phyloP scores from a whole-genome alignment of 2,797 vertebrate genomes.

The Lagodon rhomboides region DNA sequence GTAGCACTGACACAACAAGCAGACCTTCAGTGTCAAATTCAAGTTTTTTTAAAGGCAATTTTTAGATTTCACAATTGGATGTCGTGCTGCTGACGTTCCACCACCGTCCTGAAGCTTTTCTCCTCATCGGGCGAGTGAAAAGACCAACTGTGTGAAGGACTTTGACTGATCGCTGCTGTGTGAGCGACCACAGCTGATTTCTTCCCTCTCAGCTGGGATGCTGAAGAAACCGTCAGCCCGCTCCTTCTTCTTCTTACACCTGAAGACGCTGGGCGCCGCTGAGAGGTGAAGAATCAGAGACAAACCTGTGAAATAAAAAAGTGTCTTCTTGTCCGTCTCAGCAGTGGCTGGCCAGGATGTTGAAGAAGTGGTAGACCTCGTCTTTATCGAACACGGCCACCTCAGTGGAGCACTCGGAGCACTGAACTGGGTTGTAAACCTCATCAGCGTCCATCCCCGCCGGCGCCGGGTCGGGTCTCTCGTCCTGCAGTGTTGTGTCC shows the following conservation, averaged over 20 bases:
- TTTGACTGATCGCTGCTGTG: neutral
- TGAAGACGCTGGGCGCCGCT: neutral
- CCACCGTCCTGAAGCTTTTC: neutral
- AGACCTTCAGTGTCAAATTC: neutral
- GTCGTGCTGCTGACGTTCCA: neutral
- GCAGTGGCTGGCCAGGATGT: conserved; percentile 94
- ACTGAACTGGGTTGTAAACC: conserved; percentile 92
- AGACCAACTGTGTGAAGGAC: neutral
- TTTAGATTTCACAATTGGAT: neutral
- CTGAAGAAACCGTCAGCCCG: neutral
- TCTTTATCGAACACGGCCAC: conserved; percentile 96
- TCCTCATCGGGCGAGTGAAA: neutral
- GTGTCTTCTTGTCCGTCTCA: conserved; percentile 69
- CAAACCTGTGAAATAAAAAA: neutral
- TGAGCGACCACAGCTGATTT: neutral
- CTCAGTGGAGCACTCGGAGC: conserved; percentile 94
- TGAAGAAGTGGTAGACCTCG: conserved; percentile 98
- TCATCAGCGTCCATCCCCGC: conserved; percentile 87
- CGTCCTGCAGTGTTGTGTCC: conserved; percentile 22
- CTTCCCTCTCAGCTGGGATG: neutral
- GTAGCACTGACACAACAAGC: neutral
- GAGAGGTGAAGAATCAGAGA: neutral
- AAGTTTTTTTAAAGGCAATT: neutral
- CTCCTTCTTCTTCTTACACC: neutral
- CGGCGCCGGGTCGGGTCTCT: conserved; percentile 50